Evolutionary conservation across 2,113 vertebrate genomes (phyloP), one percentile per base, ranked within the genome.

Genomic region (Microtus richardsoni): DNA sequence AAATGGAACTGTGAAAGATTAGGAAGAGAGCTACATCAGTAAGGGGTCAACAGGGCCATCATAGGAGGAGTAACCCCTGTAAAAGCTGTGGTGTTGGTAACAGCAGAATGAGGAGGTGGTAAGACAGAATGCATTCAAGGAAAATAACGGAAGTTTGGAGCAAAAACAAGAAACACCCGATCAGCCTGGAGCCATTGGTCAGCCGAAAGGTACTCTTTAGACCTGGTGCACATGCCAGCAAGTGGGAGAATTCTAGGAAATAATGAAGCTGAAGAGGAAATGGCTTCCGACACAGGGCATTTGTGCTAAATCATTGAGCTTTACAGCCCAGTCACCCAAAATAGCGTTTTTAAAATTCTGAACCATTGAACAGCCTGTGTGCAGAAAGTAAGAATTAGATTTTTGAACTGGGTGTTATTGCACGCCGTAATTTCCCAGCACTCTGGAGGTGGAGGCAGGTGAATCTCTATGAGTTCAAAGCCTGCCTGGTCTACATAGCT

Each of bases 381-480:
- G 84, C 94, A 80, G 92, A 84, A 68, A 79, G n/a, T 73, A 33
- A 79, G 30, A 79, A 54, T 80, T 80, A 82, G 74, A 82, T 85
- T 82, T 41, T 73, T 73, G 70, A 39, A 21, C 36, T 73, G 19
- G n/a, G n/a, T 73, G 19, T n/a, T 16, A 33, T 14, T 39, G n/a
- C 70, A n/a, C 0, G 1, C 36, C 36, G 21, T 73, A 73, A 39
- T 73, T 58, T 58, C n/a, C 33, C 36, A n/a, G 68, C 36, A 19
- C 36, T 73, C 70, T 73, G 36, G n/a, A 73, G n/a, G 7, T n/a
- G 39, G 36, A 73, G 70, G 19, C 19, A 39, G 19, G n/a, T 22
- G 70, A 21, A 21, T 71, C 17, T 71, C 36, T 71, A 1, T 70
- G 68, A 39, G n/a, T 73, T 73, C 19, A 73, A 73, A n/a, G 33